Conservation (phyloP, 2,113 vertebrate species). For the Calyptomena viridis region DNA sequence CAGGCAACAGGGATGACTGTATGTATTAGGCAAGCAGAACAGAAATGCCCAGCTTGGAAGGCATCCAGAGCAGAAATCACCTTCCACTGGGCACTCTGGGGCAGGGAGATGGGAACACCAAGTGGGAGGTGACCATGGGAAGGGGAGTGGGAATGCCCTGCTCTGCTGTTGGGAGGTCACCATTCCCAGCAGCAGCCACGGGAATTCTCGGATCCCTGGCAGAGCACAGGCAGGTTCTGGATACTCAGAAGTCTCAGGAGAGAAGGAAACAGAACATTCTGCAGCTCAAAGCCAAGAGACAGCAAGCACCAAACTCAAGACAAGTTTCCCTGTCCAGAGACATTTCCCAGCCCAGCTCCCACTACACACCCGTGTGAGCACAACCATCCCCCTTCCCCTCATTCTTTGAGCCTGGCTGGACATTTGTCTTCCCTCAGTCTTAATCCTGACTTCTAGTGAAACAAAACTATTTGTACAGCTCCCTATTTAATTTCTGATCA, state of each 20-base stretch:
- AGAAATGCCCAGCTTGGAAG: not conserved
- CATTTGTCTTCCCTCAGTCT: not conserved
- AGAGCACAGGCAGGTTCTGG: not conserved
- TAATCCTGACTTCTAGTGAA: not conserved
- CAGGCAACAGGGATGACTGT: rapidly evolving
- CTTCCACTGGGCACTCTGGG: not conserved
- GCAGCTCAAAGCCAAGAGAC: not conserved
- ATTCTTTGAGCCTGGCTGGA: not conserved
- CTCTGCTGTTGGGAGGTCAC: not conserved
- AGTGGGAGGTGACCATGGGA: not conserved
- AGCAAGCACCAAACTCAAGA: not conserved
- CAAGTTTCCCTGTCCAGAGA: not conserved
- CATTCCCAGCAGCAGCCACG: rapidly evolving
- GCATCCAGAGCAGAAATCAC: not conserved
- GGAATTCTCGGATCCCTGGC: not conserved
- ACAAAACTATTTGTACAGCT: not conserved
- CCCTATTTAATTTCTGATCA: not conserved
- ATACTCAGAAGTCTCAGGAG: not conserved
- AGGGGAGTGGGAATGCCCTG: not conserved
- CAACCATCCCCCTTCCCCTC: not conserved
- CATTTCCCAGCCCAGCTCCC: not conserved
- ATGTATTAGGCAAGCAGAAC: not conserved
- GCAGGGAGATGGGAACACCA: not conserved
- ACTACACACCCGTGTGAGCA: not conserved
- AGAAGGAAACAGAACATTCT: not conserved